phyloP scores from a whole-genome alignment of 1,140 invertebrate species.

The Anoplolepis gracilipes region DNA sequence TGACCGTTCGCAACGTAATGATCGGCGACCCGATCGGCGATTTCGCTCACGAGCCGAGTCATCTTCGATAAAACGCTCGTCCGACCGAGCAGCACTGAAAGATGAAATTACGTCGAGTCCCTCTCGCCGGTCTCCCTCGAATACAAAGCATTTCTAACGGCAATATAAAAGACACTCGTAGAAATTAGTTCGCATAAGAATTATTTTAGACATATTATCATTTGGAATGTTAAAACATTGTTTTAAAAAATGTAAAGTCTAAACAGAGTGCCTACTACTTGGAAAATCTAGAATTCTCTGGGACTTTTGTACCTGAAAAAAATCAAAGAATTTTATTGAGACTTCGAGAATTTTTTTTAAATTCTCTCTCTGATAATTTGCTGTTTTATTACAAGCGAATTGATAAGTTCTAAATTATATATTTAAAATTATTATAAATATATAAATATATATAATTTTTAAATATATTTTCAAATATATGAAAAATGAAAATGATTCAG shows the following conservation, averaged over 20 bases:
- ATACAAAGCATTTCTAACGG: neutral
- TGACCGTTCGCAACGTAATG: conserved; percentile 74
- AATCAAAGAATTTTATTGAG: too few relatives aligned
- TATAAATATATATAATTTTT: too few relatives aligned
- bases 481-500: too few relatives aligned
- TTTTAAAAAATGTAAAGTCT: neutral
- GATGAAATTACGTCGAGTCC: conserved; percentile 55
- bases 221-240: neutral
- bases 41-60: conserved; percentile 74
- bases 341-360: too few relatives aligned
- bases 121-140: neutral
- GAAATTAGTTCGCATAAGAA: neutral
- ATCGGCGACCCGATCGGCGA: conserved; percentile 63
- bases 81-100: conserved; percentile 48
- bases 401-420: too few relatives aligned
- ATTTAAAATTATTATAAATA: too few relatives aligned
- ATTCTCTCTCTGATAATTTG: too few relatives aligned
- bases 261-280: neutral
- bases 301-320: too few relatives aligned
- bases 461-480: too few relatives aligned
- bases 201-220: neutral
- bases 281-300: too few relatives aligned
- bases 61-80: conserved; percentile 65
- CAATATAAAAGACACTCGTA: neutral
- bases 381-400: too few relatives aligned